These are phyloP conservation scores for Rotaria magnacalcarata DNA, from an alignment of 2,888 invertebrate species.

Conservation along the genomic window DNA sequence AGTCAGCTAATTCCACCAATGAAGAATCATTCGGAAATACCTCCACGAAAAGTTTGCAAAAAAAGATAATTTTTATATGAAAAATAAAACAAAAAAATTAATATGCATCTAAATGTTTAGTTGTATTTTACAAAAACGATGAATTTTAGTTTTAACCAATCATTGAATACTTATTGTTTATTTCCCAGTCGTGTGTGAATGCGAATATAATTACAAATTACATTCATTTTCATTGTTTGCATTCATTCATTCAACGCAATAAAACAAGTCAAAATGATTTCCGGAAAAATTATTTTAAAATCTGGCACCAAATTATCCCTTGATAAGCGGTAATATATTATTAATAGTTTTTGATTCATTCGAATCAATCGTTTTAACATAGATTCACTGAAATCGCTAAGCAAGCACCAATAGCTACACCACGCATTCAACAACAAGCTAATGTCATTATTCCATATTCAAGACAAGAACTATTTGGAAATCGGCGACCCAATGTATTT, in stretches of 20 bases:
- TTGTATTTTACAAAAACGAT: neutral
- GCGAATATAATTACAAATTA: neutral
- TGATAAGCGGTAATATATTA: neutral
- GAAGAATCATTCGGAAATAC: too few relatives aligned
- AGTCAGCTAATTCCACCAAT: too few relatives aligned
- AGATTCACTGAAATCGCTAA: slow-evolving; percentile 27
- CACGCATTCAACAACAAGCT: neutral
- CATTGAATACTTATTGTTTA: neutral
- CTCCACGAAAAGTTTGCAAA: too few relatives aligned
- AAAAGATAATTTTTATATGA: too few relatives aligned
- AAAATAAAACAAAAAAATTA: too few relatives aligned
- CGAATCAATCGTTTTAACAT: neutral
- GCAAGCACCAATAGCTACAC: neutral
- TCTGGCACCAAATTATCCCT: neutral
- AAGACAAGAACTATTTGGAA: slow-evolving; percentile 5
- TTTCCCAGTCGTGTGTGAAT: neutral
- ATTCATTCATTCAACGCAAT: neutral
- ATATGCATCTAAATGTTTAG: too few relatives aligned
- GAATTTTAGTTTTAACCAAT: neutral
- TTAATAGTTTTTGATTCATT: neutral
- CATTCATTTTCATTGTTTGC: neutral
- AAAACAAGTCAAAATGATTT: neutral
- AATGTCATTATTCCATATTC: neutral
- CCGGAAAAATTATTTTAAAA: slow-evolving; percentile 10
- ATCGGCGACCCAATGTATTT: neutral